Base-by-base conservation (phyloP, 2,797 vertebrate species). In the Acestrorhynchus altus region DNA sequence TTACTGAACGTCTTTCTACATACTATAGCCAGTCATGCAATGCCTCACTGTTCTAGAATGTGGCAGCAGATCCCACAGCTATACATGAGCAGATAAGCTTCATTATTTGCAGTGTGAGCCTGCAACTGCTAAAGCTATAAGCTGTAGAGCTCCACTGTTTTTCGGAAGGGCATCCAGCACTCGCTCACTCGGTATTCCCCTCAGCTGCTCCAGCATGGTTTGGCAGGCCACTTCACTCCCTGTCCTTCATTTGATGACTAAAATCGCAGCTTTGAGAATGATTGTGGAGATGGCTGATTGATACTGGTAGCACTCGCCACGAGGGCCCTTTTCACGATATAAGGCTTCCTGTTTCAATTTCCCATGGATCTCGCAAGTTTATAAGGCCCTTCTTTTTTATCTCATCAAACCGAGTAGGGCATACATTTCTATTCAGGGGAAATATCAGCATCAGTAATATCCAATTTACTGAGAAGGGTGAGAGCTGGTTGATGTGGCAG, bases 111-210 rank as follows among this genome's bases (percentile, higher is more conserved):
- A 64, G 39, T 42, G 20, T 42, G 10, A 9, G 18, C 35, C 13
- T 47, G 11, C 20, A 47, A 65, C 13, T 44, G 20, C 40, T 31
- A 18, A 26, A 67, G n/a, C 42, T 67, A 47, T 39, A 51, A 16
- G 61, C 12, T 35, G 2, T 6, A 22, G 22, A 94, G 49, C 96
- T 95, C 0, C 97, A 98, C 88, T 98, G 81, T 96, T 96, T 89
- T 96, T 97, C 47, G 20, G 44, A 63, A 77, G 56, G 46, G 68
- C 67, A 59, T n/a, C 46, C 95, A 64, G 91, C 97, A 95, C 90
- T 98, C 96, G 0, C 96, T 95, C 0, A 44, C 52, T 78, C 60
- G 66, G 69, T 74, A 81, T 83, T 88, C 84, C 65, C 84, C 89
- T 83, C 51, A 77, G 84, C 85, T 90, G 90, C 87, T 86, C 83